phyloP scores from a whole-genome alignment of 2,797 vertebrate genomes.

The Naso thynnoides region DNA sequence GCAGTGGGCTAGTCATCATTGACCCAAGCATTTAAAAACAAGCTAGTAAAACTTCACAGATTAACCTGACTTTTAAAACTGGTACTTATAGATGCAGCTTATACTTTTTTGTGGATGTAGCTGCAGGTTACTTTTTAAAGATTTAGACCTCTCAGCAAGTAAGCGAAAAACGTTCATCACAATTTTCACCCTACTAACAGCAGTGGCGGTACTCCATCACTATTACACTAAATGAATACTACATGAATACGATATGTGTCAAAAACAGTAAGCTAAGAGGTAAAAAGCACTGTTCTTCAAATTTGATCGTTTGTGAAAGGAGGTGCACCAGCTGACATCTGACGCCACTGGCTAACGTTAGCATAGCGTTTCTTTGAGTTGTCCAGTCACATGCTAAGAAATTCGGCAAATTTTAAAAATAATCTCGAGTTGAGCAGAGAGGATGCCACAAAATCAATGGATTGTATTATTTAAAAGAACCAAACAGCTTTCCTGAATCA shows the following conservation, averaged over 20 bases:
- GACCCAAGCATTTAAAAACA: slow-evolving; percentile 40
- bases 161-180: not conserved
- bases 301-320: too few species aligned
- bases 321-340: slow-evolving; percentile 1
- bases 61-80: not conserved
- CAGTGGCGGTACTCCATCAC: too few species aligned
- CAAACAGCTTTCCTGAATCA: too few species aligned
- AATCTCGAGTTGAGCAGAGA: rapidly evolving
- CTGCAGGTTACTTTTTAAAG: not conserved
- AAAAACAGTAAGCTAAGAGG: too few species aligned
- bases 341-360: not conserved
- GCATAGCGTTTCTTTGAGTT: not conserved
- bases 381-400: not conserved
- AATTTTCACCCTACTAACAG: too few species aligned
- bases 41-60: not conserved
- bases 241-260: too few species aligned
- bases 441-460: too few species aligned
- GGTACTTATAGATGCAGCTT: not conserved
- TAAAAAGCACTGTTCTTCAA: too few species aligned
- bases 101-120: too few species aligned
- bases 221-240: too few species aligned
- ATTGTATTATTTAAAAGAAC: too few species aligned
- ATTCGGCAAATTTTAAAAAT: rapidly evolving
- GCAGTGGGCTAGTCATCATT: slow-evolving; percentile 82
- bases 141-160: too few species aligned